These are phyloP conservation scores for Rhopalosiphum nymphaeae DNA, from an alignment of 2,888 invertebrate species.

Conservation along the genomic window DNA sequence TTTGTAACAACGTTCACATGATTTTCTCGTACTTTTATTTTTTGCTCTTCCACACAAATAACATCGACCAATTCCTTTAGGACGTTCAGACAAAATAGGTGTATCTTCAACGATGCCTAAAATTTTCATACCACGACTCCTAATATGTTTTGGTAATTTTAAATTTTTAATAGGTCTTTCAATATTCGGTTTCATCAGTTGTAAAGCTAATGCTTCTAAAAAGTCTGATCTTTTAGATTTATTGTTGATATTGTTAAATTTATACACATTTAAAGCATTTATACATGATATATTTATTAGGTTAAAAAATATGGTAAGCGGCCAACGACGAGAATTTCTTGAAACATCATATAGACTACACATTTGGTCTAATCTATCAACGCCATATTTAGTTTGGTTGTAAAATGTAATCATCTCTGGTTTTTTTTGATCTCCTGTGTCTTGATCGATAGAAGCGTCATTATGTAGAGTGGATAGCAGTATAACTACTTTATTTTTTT, in stretches of 20 bases:
- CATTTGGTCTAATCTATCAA: constrained; percentile 63
- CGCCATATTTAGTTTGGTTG: constrained; percentile 67
- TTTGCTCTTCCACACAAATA: constrained; percentile 23
- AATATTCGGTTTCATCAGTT: constrained; percentile 34
- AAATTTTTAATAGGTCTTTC: constrained; percentile 17
- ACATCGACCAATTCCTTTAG: constrained; percentile 17
- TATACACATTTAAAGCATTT: constrained; percentile 67
- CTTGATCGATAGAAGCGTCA: constrained; percentile 66
- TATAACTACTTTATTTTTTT: constrained; percentile 67
- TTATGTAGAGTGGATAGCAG: constrained; percentile 68
- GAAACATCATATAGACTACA: constrained; percentile 67
- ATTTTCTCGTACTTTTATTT: constrained; percentile 34
- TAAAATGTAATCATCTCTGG: constrained; percentile 68
- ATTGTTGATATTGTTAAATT: constrained; percentile 21
- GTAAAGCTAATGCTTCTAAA: constrained; percentile 17
- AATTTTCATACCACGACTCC: not conserved
- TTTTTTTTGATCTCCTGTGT: constrained; percentile 66
- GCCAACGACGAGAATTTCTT: constrained; percentile 68
- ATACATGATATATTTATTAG: constrained; percentile 68
- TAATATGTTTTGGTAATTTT: constrained; percentile 18
- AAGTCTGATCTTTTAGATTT: constrained; percentile 39
- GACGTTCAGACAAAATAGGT: not conserved
- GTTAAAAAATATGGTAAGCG: constrained; percentile 67
- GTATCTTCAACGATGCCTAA: not conserved
- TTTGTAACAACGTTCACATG: constrained; percentile 17